Evolutionary conservation across 2,797 vertebrate genomes (phyloP).

Genomic region (Scyliorhinus canicula): DNA sequence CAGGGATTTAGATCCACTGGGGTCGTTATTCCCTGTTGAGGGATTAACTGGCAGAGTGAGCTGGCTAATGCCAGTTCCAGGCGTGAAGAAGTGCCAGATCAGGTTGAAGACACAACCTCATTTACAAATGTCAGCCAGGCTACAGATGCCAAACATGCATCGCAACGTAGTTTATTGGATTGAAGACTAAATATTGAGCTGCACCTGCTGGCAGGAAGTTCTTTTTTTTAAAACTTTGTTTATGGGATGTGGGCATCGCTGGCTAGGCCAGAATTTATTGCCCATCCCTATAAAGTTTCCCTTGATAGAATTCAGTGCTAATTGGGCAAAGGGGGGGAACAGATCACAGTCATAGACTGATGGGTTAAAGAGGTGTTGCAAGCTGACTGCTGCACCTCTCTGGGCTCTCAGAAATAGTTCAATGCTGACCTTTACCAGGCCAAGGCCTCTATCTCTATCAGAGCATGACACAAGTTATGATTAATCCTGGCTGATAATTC

Average conservation of each 20-base stretch:
- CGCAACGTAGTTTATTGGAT: background rate
- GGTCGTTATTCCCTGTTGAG: background rate
- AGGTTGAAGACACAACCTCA: background rate
- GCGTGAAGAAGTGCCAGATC: background rate
- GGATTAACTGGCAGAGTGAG: background rate
- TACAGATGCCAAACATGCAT: background rate
- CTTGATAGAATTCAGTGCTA: no score
- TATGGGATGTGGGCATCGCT: no score
- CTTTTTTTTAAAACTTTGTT: no score
- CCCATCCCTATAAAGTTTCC: no score
- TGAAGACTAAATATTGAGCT: background rate
- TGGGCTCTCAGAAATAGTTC: background rate
- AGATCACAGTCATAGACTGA: no score
- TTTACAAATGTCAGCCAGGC: background rate
- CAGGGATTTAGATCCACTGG: background rate
- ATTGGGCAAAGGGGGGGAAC: no score
- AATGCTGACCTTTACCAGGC: background rate
- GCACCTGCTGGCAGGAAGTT: background rate
- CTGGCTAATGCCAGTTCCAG: background rate
- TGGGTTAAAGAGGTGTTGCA: background rate
- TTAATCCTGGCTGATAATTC: background rate
- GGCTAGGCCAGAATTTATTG: no score
- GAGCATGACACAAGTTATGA: background rate
- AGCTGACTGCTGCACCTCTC: background rate
- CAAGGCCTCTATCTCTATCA: background rate